Evolutionary conservation across 2,888 invertebrate species (phyloP), one percentile per base, ranked within the genome.

Genomic region (Azorinus chamasolen): DNA sequence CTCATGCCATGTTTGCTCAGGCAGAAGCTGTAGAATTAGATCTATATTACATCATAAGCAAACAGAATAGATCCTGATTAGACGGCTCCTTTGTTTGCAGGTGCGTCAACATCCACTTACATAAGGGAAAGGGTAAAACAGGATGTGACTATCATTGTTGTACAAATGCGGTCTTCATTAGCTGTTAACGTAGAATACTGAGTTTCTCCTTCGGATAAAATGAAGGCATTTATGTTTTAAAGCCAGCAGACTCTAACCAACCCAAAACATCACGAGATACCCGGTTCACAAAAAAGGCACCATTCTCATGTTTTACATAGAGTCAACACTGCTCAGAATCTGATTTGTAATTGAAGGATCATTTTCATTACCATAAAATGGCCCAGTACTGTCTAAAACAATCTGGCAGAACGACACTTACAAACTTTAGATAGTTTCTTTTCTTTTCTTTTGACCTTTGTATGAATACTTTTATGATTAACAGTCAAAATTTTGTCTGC

Each of bases 371-470:
- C 54, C 51, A 51, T 20, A 62, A 39, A 48, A 61, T 18, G 61
- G 48, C 27, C 61, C 48, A 48, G 37, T 32, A 18, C 24, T 62
- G 41, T 39, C 50, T 24, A 50, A 51, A 62, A 18, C 62, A 50
- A 63, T 63, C 53, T 16, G 63, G 53, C 27, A 53, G 45, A n/a
- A 53, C 63, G n/a, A 53, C 25, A 43, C 41, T 43, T 54, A 53
- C 53, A 14, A 63, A 63, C 63, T 63, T 54, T 5, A 53, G 53
- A 43, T n/a, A n/a, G n/a, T n/a, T n/a, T n/a, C n/a, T n/a, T n/a
- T n/a, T n/a, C n/a, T n/a, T n/a, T n/a, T n/a, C n/a, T n/a, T n/a
- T n/a, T n/a, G n/a, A n/a, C n/a, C n/a, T 24, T 20, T 41, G 39
- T 63, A 63, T 14, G 63, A 53, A 24, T 53, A 4, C 39, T 20